Percentiles rank a stretch among this genome's conserved stretches.
phyloP scores from a whole-genome alignment of 1,140 invertebrate genomes.

The Pseudomyrmex gracilis region DNA sequence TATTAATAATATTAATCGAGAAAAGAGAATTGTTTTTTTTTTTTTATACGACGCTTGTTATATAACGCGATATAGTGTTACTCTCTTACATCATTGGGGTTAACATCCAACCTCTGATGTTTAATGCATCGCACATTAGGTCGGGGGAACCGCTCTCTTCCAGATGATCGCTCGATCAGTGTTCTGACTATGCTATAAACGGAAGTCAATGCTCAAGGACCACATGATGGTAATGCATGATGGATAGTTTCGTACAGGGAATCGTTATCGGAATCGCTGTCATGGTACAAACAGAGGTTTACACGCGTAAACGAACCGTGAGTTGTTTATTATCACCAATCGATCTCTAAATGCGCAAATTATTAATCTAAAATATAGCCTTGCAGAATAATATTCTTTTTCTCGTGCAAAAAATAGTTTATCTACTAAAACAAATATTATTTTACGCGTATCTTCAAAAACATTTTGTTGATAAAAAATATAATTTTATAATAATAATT shows the following conservation, averaged over 20 bases:
- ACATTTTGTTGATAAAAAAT: too few species aligned
- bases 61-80: not conserved
- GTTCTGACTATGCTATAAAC: constrained; percentile 33
- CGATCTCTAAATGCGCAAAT: too few species aligned
- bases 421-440: too few species aligned
- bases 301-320: constrained; percentile 11
- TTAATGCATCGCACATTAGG: not conserved
- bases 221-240: constrained; percentile 32
- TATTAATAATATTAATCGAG: not conserved
- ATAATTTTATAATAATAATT: too few species aligned
- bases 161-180: constrained; percentile 30
- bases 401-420: too few species aligned
- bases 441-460: too few species aligned
- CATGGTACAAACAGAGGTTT: constrained; percentile 5
- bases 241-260: constrained; percentile 53
- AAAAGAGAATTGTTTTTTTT: not conserved
- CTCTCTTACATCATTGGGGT: not conserved
- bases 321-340: too few species aligned
- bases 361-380: too few species aligned
- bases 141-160: not conserved
- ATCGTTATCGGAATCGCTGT: constrained; percentile 57
- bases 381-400: too few species aligned
- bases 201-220: constrained; percentile 16
- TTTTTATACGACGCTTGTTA: not conserved
- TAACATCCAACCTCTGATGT: not conserved